Evolutionary conservation across 2,797 vertebrate genomes (phyloP).

Genomic region (Limnodromus scolopaceus): DNA sequence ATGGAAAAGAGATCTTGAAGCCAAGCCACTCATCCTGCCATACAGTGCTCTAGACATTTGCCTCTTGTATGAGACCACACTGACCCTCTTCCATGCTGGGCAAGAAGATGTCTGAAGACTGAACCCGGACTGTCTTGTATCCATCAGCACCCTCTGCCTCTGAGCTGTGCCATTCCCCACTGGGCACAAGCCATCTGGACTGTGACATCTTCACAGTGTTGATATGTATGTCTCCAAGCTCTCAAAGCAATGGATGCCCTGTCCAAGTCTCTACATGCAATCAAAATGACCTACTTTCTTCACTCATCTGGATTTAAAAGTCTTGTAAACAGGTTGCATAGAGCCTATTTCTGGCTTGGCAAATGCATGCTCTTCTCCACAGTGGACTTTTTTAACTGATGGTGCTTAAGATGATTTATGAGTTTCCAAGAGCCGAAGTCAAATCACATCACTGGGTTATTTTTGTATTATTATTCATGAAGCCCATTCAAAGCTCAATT

Average conservation of each 20-base stretch:
- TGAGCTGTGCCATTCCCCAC: background rate
- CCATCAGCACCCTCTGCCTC: background rate
- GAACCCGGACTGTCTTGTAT: background rate
- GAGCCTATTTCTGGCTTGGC: conserved; percentile 60
- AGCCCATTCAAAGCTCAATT: conserved; percentile 49
- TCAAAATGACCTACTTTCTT: conserved; percentile 19
- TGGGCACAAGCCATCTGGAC: background rate
- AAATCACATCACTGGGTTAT: conserved; percentile 54
- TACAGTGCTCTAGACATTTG: fast-evolving
- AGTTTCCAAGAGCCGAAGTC: conserved; percentile 49
- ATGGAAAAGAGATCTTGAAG: background rate
- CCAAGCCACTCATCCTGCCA: background rate
- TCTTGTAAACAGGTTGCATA: background rate
- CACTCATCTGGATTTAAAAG: background rate
- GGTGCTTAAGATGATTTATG: conserved; percentile 54
- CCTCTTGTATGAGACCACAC: background rate
- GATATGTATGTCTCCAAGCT: background rate
- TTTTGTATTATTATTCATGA: conserved; percentile 70
- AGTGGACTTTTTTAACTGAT: conserved; percentile 40
- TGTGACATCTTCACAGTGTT: fast-evolving
- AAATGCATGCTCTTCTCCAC: background rate
- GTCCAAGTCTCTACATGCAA: background rate
- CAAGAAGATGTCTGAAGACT: background rate
- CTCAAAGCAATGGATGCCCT: background rate
- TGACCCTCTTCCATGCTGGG: background rate